Conservation (phyloP, 1,140 invertebrate species). For the Pararge aegeria region DNA sequence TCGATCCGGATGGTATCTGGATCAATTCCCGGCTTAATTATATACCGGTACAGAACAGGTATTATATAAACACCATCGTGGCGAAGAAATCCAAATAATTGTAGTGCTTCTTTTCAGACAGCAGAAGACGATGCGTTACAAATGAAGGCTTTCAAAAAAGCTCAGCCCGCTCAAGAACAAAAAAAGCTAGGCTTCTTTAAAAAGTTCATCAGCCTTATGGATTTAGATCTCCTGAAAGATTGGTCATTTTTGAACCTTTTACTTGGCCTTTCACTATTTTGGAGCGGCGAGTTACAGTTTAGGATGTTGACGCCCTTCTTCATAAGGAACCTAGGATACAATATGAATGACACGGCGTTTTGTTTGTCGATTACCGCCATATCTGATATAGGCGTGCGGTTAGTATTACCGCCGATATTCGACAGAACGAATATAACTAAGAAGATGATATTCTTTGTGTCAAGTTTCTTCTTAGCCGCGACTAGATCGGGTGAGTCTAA, state of each 20-base stretch:
- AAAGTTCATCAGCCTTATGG: constrained; percentile 81
- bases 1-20: too few relatives aligned
- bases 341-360: constrained; percentile 83
- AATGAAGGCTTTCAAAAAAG: constrained; percentile 71
- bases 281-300: constrained; percentile 87
- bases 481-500: constrained; percentile 84
- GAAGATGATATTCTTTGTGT: constrained; percentile 85
- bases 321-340: constrained; percentile 83
- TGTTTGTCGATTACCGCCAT: constrained; percentile 87
- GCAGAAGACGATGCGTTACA: constrained; percentile 71
- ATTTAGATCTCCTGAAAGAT: constrained; percentile 83
- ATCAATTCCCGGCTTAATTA: too few relatives aligned
- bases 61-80: too few relatives aligned
- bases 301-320: constrained; percentile 89
- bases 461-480: constrained; percentile 83
- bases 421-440: constrained; percentile 84
- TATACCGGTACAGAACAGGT: too few relatives aligned
- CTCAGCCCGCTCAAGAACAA: constrained; percentile 60
- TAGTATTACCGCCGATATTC: constrained; percentile 86
- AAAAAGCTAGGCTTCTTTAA: constrained; percentile 72
- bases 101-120: constrained; percentile 43
- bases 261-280: constrained; percentile 85
- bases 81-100: background rate
- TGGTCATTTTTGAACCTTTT: constrained; percentile 85
- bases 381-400: constrained; percentile 85